Base-by-base conservation (phyloP, 2,888 invertebrate genomes). In the Orchesella flavescens region DNA sequence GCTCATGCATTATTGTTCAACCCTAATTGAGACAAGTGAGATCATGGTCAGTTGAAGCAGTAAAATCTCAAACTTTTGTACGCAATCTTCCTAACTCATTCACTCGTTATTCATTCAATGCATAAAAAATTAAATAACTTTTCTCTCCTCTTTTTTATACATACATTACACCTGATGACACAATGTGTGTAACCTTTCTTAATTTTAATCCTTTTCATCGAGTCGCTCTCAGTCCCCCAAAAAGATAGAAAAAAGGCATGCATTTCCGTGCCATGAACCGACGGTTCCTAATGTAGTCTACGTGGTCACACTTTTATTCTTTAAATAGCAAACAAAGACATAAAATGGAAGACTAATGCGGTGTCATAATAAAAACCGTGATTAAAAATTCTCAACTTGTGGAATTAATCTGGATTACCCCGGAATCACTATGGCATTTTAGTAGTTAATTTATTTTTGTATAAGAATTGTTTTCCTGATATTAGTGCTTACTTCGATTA, bases 201-300 rank as follows among this genome's bases (percentile, higher is more conserved):
- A 34, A 61, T 80, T 57, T 74, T 74, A 74, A 75, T 74, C 74
- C 34, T 57, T 53, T 65, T 24, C 59, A 68, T 63, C 12, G 68
- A 12, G 44, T 23, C 49, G 7, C 77, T 61, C 15, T 46, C 68
- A 78, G 63, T 34, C 34, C 34, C 34, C n/a, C n/a, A 71, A 57
- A 53, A 15, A 80, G 49, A 53, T 74, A 34, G 34, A 34, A 34
- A 34, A 34, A 34, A 4, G 34, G 7, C 34, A 34, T 34, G 34
- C n/a, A 46, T 68, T 80, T 80, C 80, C 80, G 80, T 74, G 43
- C 80, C 59, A 68, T 68, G 74, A 74, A 59, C 66, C 53, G 74
- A 49, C 24, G 46, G 65, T 65, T 34, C 46, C 12, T 68, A 17
- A 46, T n/a, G 44, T 9, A 23, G 1, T 21, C 15, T 15, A 12